Evolutionary conservation across 2,113 vertebrate species (phyloP), one percentile per base, ranked within the genome.

Genomic region (Myanophis thanlyinensis): DNA sequence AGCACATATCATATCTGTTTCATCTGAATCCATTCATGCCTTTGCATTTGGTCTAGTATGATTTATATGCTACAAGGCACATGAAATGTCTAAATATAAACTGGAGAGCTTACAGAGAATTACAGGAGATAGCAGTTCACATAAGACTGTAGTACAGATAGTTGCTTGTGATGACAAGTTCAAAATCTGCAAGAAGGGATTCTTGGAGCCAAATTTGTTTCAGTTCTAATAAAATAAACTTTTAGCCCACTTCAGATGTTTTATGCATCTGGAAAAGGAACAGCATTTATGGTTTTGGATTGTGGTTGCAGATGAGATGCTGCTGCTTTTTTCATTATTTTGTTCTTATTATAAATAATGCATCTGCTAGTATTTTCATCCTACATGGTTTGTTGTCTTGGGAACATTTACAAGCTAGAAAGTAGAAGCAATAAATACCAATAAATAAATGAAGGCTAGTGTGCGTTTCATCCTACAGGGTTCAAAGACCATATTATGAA

Each of bases 391-490:
- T 80, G 62, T 62, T 35, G 20, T 12, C n/a, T 18, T 84, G 56
- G 20, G 89, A 84, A 67, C 44, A 11, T 49, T 84, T 35, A 30
- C 40, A 15, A 51, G n/a, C 40, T 90, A 67, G 12, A 44, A 53
- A 23, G 48, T 90, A 51, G 18, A 67, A 48, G 59, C 22, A 20
- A 85, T 48, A 40, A 56, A 54, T 88, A 88, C 62, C 9, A 44
- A 87, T 35, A 85, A 46, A 11, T 35, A 54, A 84, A 89, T 59
- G 5, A 51, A 86, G 25, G 48, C 10, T 25, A 59, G 84, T n/a
- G 85, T 92, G 88, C 89, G 88, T 96, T 96, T 95, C 35, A 54
- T 93, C 96, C 92, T 48, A 95, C 95, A 88, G 0, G 90, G 23
- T 94, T 53, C 89, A 67, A 93, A 95, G 54, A 88, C 52, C 0